These are phyloP conservation scores for Thymelicus sylvestris DNA, from an alignment of 2,888 invertebrate species.

Conservation along the genomic window DNA sequence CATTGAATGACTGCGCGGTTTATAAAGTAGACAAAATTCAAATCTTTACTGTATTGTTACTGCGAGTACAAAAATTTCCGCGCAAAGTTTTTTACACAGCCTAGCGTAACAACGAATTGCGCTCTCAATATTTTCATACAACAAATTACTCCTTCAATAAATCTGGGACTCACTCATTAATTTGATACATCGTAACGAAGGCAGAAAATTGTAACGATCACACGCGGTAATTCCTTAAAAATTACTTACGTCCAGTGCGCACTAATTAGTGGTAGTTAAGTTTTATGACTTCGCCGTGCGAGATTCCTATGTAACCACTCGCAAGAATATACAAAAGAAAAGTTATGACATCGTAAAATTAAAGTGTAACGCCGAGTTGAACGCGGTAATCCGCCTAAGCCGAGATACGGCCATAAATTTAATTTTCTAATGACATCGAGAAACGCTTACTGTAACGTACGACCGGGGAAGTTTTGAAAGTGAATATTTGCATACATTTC, in stretches of 20 bases:
- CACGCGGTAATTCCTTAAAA: constrained; percentile 11
- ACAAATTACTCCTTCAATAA: constrained; percentile 16
- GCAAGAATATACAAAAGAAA: constrained; percentile 30
- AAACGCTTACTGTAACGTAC: constrained; percentile 28
- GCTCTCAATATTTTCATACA: constrained; percentile 9
- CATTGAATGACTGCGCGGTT: not conserved
- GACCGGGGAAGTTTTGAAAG: constrained; percentile 48
- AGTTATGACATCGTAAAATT: constrained; percentile 40
- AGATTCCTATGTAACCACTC: constrained; percentile 24
- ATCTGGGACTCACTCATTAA: constrained; percentile 1
- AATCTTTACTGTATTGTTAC: not conserved
- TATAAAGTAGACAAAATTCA: not conserved
- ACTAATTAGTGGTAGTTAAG: constrained; percentile 17
- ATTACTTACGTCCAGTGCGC: not conserved
- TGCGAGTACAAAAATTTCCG: not conserved
- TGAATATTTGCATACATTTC: constrained; percentile 52
- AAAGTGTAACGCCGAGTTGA: constrained; percentile 30
- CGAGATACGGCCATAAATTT: constrained; percentile 30
- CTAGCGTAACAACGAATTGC: constrained; percentile 1
- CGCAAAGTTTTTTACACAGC: not conserved
- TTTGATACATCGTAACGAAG: not conserved
- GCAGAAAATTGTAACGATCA: constrained; percentile 8
- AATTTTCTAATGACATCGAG: constrained; percentile 35
- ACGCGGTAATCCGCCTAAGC: constrained; percentile 36
- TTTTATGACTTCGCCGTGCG: constrained; percentile 22